These are phyloP conservation scores for Catharus ustulatus DNA, from an alignment of 2,797 vertebrate genomes.

Conservation along the genomic window DNA sequence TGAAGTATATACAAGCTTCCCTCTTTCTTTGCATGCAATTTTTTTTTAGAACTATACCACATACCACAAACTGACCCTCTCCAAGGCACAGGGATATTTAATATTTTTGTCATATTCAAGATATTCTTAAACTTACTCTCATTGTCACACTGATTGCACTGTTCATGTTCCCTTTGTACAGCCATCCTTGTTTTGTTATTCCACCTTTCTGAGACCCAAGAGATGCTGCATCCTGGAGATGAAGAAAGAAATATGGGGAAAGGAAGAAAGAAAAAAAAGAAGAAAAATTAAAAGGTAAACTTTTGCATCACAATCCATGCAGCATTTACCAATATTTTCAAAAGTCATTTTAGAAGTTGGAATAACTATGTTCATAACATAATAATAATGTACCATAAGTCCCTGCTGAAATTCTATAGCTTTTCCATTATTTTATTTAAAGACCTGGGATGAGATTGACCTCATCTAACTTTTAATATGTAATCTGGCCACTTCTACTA, in stretches of 20 bases:
- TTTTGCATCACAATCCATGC: background rate
- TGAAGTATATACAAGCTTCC: background rate
- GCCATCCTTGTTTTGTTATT: slow-evolving; percentile 96
- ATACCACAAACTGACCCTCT: background rate
- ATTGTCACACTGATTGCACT: slow-evolving; percentile 98
- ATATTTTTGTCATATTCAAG: rapidly evolving
- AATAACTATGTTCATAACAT: background rate
- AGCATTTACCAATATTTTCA: background rate
- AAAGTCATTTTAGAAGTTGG: background rate
- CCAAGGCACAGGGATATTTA: background rate
- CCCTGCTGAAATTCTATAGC: background rate
- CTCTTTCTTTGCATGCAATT: background rate
- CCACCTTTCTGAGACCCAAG: slow-evolving; percentile 95
- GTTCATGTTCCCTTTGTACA: slow-evolving; percentile 99
- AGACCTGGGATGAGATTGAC: background rate
- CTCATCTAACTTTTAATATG: background rate
- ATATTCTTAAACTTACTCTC: slow-evolving; percentile 81
- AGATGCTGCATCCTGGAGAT: slow-evolving; percentile 88
- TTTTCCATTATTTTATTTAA: background rate
- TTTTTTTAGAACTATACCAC: background rate
- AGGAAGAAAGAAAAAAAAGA: background rate
- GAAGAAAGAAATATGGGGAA: background rate
- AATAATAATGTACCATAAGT: background rate
- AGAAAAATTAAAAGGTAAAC: background rate
- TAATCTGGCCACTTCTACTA: background rate